These are phyloP conservation scores for Hemibagrus wyckioides DNA, from an alignment of 2,113 vertebrate genomes.

Conservation along the genomic window DNA sequence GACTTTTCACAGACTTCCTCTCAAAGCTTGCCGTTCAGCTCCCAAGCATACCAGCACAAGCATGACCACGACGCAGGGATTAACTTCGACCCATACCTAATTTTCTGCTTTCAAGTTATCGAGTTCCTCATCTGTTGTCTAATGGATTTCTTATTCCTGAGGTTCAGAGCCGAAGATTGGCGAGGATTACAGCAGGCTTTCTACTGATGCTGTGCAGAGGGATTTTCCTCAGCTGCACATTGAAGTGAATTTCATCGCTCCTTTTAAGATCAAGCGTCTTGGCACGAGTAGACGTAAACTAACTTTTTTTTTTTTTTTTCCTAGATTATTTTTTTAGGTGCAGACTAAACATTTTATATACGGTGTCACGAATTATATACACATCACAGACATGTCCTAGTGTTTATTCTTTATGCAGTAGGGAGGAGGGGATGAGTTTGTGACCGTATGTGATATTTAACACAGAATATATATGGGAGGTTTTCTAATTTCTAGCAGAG, in stretches of 20 bases:
- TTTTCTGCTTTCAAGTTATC: slow-evolving; percentile 12
- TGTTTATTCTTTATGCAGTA: neutral
- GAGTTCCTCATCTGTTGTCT: neutral
- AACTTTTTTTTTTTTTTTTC: neutral
- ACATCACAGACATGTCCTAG: neutral
- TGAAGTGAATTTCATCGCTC: neutral
- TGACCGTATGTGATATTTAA: neutral
- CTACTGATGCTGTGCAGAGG: neutral
- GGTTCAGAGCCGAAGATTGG: neutral
- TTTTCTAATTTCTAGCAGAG: neutral
- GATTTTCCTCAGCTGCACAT: neutral
- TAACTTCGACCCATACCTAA: neutral
- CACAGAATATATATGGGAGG: neutral
- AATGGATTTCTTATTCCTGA: slow-evolving; percentile 21
- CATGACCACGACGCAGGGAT: neutral
- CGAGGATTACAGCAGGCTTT: slow-evolving; percentile 2
- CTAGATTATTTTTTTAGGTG: neutral
- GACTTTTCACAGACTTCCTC: neutral
- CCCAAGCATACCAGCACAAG: neutral
- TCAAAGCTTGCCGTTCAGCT: neutral
- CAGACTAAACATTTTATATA: neutral
- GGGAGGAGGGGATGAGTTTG: neutral
- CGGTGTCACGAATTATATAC: neutral
- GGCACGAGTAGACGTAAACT: neutral
- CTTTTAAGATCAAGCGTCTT: neutral